Percentiles rank a stretch among this genome's conserved stretches.
Evolutionary conservation across 2,888 invertebrate species (phyloP).

Genomic region (Fabriciana adippe): DNA sequence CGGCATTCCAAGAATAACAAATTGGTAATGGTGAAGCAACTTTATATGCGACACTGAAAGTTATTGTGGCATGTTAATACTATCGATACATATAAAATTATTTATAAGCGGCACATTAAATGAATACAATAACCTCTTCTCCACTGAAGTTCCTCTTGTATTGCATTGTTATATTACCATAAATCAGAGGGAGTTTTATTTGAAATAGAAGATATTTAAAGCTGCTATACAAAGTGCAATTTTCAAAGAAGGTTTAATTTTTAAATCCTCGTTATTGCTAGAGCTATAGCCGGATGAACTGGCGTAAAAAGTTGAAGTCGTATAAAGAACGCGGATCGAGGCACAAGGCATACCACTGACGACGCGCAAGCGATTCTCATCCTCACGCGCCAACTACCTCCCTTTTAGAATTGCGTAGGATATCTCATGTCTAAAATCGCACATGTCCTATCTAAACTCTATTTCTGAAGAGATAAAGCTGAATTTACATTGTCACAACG

Average conservation of each 20-base stretch:
- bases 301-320: conserved; percentile 74
- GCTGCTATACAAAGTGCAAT: conserved; percentile 1
- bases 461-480: conserved; percentile 60
- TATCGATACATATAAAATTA: conserved; percentile 3
- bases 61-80: conserved; percentile 3
- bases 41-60: not conserved
- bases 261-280: conserved; percentile 70
- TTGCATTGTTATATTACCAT: conserved; percentile 1
- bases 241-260: conserved; percentile 51
- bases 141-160: not conserved
- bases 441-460: conserved; percentile 58
- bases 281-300: conserved; percentile 69
- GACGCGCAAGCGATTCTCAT: conserved; percentile 59
- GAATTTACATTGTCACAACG: conserved; percentile 53
- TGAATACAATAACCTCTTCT: not conserved
- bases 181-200: too few species aligned
- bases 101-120: not conserved
- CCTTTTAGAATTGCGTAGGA: conserved; percentile 56
- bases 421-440: conserved; percentile 54
- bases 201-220: too few species aligned
- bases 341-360: conserved; percentile 51
- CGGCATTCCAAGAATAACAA: not conserved
- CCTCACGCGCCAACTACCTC: conserved; percentile 57
- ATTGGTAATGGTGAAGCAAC: not conserved
- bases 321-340: conserved; percentile 77